Evolutionary conservation across 2,888 invertebrate genomes (phyloP), one percentile per base, ranked within the genome.

Genomic region (Tetrapedia diversipes): DNA sequence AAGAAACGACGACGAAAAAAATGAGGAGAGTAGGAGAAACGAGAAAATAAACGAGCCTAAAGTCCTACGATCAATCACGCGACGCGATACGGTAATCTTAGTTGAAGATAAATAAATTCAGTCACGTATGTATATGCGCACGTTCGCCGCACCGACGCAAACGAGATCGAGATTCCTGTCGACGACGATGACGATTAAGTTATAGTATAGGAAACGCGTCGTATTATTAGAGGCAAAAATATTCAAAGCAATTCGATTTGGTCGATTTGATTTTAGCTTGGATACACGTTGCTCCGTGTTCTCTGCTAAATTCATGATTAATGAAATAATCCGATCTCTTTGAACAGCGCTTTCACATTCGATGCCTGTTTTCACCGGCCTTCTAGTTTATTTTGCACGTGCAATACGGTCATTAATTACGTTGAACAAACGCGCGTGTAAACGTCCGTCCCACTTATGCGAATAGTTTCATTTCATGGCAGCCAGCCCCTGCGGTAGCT

Each of bases 401-500:
- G 71, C 77, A 73, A 73, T 75, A 69, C 75, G 71, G 57, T 71
- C 73, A 64, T 77, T 83, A 84, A 83, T 84, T 83, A 81, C 68
- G 65, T 73, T 56, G 70, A 77, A 76, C 79, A 70, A 79, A 77
- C 75, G 72, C 75, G 72, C 70, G 64, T 69, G 59, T 68, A 69
- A 67, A 74, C 60, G 66, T 47, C 39, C 66, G 43, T 70, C 27
- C 34, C 67, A 59, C 56, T 47, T 70, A 71, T 59, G 57, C 54
- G 73, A 79, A 66, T 70, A 83, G 73, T 81, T 83, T 81, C 81
- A 66, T 71, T 79, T 76, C 68, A 57, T 53, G 56, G 11, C 16
- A 41, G 6, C 24, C 22, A n/a, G 24, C 10, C n/a, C n/a, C 56
- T 34, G 27, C 14, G 56, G 60, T 47, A 45, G 57, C 45, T 43